Percentiles rank a stretch among this genome's conserved stretches.
Conservation (phyloP, 2,888 invertebrate species). For the Sinopyrophorus schimmeli region DNA sequence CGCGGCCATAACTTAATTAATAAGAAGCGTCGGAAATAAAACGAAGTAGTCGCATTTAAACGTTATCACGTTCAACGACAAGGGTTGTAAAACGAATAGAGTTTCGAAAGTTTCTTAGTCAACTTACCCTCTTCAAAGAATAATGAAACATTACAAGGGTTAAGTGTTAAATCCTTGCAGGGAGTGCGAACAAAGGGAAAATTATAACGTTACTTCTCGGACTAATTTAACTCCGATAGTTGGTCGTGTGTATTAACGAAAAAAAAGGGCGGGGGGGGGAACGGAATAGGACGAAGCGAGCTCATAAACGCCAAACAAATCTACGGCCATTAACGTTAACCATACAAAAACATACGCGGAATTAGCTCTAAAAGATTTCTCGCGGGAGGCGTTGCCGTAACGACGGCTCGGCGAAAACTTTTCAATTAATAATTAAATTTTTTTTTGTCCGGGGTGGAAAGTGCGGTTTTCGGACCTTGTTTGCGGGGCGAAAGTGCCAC, state of each 20-base stretch:
- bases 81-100: slow-evolving; percentile 17
- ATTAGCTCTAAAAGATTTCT: slow-evolving; percentile 3
- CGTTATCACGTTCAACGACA: slow-evolving; percentile 15
- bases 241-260: not conserved
- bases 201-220: not conserved
- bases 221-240: not conserved
- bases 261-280: not conserved
- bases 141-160: slow-evolving; percentile 19
- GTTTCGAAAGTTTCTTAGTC: slow-evolving; percentile 15
- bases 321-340: slow-evolving; percentile 2
- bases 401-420: no score
- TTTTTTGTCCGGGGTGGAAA: no score
- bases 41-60: slow-evolving; percentile 5
- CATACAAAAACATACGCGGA: slow-evolving; percentile 4
- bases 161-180: slow-evolving; percentile 11
- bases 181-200: slow-evolving; percentile 7
- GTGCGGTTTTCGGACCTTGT: no score
- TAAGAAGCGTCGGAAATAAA: slow-evolving; percentile 17
- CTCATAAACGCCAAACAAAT: not conserved
- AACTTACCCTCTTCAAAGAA: slow-evolving; percentile 17
- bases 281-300: not conserved
- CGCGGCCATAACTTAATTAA: slow-evolving; percentile 11
- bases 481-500: no score
- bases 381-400: no score
- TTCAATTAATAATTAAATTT: no score